These are phyloP conservation scores for Poecilia gillii DNA, from an alignment of 2,797 vertebrate genomes.

Conservation along the genomic window DNA sequence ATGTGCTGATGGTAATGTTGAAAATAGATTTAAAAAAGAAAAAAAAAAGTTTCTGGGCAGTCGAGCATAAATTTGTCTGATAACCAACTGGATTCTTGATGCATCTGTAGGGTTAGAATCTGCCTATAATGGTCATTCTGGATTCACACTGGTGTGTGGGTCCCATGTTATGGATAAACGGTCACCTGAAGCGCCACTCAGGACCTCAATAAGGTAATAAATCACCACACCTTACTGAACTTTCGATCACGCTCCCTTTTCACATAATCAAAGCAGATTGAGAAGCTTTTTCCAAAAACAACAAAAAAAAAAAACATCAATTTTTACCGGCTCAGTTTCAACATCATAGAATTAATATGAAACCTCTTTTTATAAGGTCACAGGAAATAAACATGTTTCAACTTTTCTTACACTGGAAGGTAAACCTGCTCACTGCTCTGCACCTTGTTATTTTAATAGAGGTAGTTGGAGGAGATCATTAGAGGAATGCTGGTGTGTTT, in stretches of 20 bases:
- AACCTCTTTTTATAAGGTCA: not conserved
- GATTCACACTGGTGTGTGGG: not conserved
- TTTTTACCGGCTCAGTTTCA: not conserved
- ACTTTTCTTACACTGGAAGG: not conserved
- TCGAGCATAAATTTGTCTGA: not conserved
- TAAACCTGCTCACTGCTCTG: not conserved
- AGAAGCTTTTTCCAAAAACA: not conserved
- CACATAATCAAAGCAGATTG: not conserved
- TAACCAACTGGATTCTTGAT: not conserved
- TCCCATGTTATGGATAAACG: not conserved
- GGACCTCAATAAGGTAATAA: not conserved
- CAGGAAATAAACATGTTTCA: not conserved
- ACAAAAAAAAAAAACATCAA: not conserved
- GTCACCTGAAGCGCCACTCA: not conserved
- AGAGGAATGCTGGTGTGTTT: not conserved
- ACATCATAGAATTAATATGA: not conserved
- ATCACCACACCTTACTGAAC: not conserved
- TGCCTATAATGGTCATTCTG: not conserved
- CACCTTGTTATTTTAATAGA: conserved; percentile 1
- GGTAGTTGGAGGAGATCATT: not conserved
- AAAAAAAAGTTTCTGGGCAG: not conserved
- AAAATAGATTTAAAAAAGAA: not conserved
- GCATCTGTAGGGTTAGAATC: not conserved
- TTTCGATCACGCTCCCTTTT: not conserved
- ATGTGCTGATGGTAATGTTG: not conserved